Base-by-base conservation (phyloP, 2,888 invertebrate genomes). In the Teinopalpus imperialis region DNA sequence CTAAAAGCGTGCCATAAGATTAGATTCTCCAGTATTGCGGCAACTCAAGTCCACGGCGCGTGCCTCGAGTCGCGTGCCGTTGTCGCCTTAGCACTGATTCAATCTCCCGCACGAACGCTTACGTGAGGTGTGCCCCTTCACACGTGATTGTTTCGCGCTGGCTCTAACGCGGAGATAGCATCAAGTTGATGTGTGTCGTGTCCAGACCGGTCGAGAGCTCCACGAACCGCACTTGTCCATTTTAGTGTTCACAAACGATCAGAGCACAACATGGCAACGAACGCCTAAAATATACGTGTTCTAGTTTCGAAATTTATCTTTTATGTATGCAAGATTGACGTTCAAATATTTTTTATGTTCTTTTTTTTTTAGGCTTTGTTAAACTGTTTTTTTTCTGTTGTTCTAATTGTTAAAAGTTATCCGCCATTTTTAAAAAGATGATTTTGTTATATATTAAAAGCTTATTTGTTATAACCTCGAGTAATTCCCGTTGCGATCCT, bases 51-150 rank as follows among this genome's bases (percentile, higher is more conserved):
- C 52, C 48, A 45, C 56, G 63, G 59, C 65, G 61, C 63, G 64
- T 63, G 63, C 56, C 59, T 50, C 27, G 52, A 69, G 86, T 85
- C 87, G 85, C 86, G 86, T 85, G 86, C 82, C 81, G 69, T 58
- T 63, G 65, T 62, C 67, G 63, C 57, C 56, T 55, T 67, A 64
- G 67, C 70, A 61, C 48, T 58, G 87, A 87, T 88, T 57, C 65
- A 69, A 87, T 87, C 87, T 71, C 55, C 47, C 54, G 73, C 86
- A 86, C 87, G 60, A 85, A 73, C 63, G 71, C 69, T 70, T 74
- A 81, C 81, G 72, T 74, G 79, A 73, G 76, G 71, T 76, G 74
- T 81, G 81, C 82, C 78, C 78, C 80, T 81, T 86, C 85, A 87
- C 87, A 86, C 87, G 77, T 85, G 86, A 83, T 81, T 74, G 78